phyloP scores from a whole-genome alignment of 2,113 vertebrate species.

The Carassius gibelio region DNA sequence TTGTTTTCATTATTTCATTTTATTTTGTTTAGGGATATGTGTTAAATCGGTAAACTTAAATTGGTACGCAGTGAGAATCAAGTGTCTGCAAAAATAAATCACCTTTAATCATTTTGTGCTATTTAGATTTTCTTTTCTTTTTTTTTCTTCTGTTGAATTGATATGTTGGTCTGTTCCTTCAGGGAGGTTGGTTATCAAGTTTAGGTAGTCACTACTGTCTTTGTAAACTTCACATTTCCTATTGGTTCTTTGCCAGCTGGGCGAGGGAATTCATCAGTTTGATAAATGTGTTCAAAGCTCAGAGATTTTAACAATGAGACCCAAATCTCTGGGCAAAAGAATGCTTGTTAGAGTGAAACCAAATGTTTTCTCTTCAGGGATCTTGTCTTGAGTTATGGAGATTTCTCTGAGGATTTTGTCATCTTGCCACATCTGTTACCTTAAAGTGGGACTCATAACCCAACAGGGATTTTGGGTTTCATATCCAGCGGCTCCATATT shows the following conservation, averaged over 20 bases:
- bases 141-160: not conserved
- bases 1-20: too few species aligned
- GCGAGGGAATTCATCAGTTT: not conserved
- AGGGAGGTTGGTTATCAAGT: not conserved
- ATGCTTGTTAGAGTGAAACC: slow-evolving; percentile 19
- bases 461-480: slow-evolving; percentile 44
- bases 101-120: not conserved
- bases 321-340: not conserved
- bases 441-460: slow-evolving; percentile 51
- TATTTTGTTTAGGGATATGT: too few species aligned
- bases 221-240: not conserved
- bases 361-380: not conserved
- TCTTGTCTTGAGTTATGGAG: not conserved
- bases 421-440: slow-evolving; percentile 57
- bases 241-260: not conserved
- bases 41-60: not conserved
- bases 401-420: slow-evolving; percentile 16
- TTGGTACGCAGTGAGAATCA: not conserved
- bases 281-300: slow-evolving; percentile 11
- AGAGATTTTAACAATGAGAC: not conserved
- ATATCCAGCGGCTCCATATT: slow-evolving; percentile 51
- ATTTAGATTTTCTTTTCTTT: not conserved
- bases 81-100: not conserved
- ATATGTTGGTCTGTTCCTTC: not conserved
- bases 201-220: not conserved